phyloP scores from a whole-genome alignment of 2,888 invertebrate genomes.

The Ichneumoninae sp. region DNA sequence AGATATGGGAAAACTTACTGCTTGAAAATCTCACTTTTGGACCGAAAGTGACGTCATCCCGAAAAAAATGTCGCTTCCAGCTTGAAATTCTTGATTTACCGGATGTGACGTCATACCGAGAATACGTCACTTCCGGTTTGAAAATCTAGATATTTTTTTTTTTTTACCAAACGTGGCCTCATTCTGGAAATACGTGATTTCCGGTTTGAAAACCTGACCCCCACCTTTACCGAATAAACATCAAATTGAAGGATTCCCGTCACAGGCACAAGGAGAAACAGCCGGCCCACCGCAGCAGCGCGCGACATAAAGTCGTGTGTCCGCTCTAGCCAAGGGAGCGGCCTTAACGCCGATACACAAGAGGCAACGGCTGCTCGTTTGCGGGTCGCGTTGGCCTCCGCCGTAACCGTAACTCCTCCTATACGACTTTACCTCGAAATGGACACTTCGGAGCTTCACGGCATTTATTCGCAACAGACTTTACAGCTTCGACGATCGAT shows the following conservation, averaged over 20 bases:
- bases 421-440: slow-evolving; percentile 34
- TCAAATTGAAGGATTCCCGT: background rate
- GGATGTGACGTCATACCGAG: too few species aligned
- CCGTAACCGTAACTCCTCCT: slow-evolving; percentile 43
- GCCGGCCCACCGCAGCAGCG: background rate
- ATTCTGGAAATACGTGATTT: background rate
- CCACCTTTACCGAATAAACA: background rate
- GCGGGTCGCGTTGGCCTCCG: background rate
- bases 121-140: background rate
- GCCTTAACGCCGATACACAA: slow-evolving; percentile 10
- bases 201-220: background rate
- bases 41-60: too few species aligned
- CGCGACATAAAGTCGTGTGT: background rate
- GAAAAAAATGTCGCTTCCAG: too few species aligned
- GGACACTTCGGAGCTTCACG: slow-evolving; percentile 36
- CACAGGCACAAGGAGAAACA: background rate
- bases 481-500: slow-evolving; percentile 51
- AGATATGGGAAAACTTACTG: too few species aligned
- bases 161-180: background rate
- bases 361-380: slow-evolving; percentile 28
- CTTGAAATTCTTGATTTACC: too few species aligned
- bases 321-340: background rate
- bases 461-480: slow-evolving; percentile 48
- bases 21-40: too few species aligned
- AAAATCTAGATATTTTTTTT: background rate